Conservation (phyloP, 2,888 invertebrate genomes). For the Acholoe squamosa region DNA sequence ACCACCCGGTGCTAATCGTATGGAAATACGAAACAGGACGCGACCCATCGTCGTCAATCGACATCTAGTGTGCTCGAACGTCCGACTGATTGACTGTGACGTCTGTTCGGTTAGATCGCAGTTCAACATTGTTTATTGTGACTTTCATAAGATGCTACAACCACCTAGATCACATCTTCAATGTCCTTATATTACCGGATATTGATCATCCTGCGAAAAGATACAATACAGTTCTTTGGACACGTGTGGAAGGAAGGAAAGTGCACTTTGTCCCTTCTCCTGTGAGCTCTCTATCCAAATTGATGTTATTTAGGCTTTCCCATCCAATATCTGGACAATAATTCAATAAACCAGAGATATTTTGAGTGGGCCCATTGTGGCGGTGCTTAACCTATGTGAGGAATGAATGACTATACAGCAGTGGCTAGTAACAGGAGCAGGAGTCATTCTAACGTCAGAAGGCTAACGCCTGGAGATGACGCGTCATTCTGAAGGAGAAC, state of each 20-base stretch:
- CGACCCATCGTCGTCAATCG: neutral
- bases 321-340: too few relatives aligned
- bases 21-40: constrained; percentile 24
- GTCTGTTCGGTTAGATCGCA: neutral
- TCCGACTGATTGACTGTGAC: neutral
- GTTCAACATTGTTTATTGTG: too few relatives aligned
- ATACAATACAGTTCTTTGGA: too few relatives aligned
- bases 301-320: too few relatives aligned
- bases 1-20: constrained; percentile 55
- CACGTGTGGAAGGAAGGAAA: too few relatives aligned
- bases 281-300: too few relatives aligned
- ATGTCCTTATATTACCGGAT: too few relatives aligned
- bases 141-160: too few relatives aligned
- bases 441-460: neutral
- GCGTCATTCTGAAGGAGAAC: neutral
- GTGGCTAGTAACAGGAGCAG: neutral
- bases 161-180: too few relatives aligned
- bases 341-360: neutral
- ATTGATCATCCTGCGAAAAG: too few relatives aligned
- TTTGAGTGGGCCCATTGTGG: neutral
- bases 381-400: neutral
- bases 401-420: neutral
- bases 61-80: neutral
- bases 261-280: too few relatives aligned
- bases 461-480: neutral